A percentile compares a stretch with the other conserved stretches of the same genome.
These are phyloP conservation scores for Palythoa grandiflora DNA, from an alignment of 92 coral and sea anemone genomes.

Conservation along the genomic window DNA sequence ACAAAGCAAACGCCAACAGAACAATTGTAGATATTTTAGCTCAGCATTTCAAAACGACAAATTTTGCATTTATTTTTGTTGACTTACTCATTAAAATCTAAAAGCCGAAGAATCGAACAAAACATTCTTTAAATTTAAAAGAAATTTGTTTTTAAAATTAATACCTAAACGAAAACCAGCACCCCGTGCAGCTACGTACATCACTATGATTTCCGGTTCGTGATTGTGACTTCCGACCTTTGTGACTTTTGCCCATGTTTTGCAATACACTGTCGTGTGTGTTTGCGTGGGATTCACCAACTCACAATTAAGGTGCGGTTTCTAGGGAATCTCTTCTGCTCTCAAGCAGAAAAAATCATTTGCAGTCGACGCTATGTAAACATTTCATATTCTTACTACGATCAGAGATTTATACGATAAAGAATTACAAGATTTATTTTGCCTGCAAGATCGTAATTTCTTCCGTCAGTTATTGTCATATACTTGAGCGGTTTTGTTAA, in stretches of 20 bases:
- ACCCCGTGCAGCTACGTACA: background rate
- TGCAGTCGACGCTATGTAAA: background rate
- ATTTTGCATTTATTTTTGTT: background rate
- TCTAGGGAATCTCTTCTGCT: background rate
- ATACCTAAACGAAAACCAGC: background rate
- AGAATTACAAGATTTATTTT: too few species aligned
- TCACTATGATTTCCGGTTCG: background rate
- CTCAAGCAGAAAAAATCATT: background rate
- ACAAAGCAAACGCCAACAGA: background rate
- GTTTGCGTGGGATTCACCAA: background rate
- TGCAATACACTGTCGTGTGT: background rate
- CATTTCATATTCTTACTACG: too few species aligned
- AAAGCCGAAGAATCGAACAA: background rate
- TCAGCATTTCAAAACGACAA: background rate
- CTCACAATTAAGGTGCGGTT: background rate
- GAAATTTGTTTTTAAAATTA: background rate
- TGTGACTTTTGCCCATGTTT: background rate
- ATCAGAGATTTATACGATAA: too few species aligned
- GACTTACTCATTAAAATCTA: background rate
- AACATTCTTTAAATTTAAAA: background rate
- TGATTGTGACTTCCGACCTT: background rate
- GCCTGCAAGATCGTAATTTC: too few species aligned
- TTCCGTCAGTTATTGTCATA: too few species aligned
- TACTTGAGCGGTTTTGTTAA: too few species aligned
- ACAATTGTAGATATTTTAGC: background rate